Conservation (phyloP, 2,113 vertebrate genomes). For the Sterna hirundo region DNA sequence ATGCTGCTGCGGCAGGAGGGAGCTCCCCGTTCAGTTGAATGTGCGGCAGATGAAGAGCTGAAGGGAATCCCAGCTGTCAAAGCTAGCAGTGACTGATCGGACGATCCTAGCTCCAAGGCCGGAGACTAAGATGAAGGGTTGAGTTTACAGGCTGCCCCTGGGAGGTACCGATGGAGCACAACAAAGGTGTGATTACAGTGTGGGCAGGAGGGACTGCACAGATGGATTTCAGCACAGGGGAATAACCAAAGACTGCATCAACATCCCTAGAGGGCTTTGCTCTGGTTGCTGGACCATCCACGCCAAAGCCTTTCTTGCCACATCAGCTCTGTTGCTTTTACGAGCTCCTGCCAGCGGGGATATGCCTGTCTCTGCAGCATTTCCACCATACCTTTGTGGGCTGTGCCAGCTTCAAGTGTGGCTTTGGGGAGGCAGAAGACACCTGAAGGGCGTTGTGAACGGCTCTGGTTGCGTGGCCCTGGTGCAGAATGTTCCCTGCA, state of each 20-base stretch:
- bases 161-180: background rate
- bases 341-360: background rate
- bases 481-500: background rate
- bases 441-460: background rate
- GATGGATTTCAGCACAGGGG: background rate
- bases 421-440: background rate
- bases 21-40: fast-evolving
- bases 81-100: background rate
- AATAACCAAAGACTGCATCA: background rate
- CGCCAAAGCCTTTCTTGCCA: background rate
- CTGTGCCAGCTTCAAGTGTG: background rate
- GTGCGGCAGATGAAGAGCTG: background rate
- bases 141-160: background rate
- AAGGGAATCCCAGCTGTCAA: background rate
- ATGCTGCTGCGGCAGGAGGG: background rate
- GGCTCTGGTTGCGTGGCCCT: background rate
- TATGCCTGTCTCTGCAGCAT: background rate
- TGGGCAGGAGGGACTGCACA: background rate
- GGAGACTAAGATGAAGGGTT: background rate
- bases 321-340: background rate
- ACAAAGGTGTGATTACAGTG: background rate
- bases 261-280: background rate
- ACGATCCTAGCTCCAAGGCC: background rate
- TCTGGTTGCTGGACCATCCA: background rate
- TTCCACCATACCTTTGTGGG: background rate